phyloP scores from a whole-genome alignment of 2,888 invertebrate genomes.

The Ptilodon capucinus region DNA sequence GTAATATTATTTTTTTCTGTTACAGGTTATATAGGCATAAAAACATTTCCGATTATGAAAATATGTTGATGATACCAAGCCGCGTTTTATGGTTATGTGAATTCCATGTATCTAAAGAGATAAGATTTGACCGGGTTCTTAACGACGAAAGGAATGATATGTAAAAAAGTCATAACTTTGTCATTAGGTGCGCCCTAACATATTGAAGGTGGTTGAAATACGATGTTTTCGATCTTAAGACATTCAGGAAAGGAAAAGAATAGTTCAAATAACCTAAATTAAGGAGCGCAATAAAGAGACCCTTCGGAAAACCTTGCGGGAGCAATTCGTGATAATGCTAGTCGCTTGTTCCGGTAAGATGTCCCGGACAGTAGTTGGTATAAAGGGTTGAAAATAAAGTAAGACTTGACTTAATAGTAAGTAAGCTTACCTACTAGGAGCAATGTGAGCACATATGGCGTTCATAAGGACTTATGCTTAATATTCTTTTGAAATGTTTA shows the following conservation, averaged over 20 bases:
- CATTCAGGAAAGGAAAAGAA: slow-evolving; percentile 60
- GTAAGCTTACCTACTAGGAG: too few species aligned
- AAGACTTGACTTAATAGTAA: slow-evolving; percentile 27
- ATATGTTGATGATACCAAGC: too few species aligned
- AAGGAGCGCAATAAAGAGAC: slow-evolving; percentile 69
- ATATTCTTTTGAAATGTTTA: too few species aligned
- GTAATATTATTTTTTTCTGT: too few species aligned
- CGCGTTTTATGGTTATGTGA: slow-evolving; percentile 6
- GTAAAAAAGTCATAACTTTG: slow-evolving; percentile 43
- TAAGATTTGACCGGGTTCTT: slow-evolving; percentile 9
- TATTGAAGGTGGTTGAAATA: slow-evolving; percentile 46
- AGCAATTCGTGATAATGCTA: slow-evolving; percentile 68
- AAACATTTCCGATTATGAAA: too few species aligned
- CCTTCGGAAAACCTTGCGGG: slow-evolving; percentile 67
- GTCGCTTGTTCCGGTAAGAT: slow-evolving; percentile 59
- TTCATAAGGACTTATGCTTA: too few species aligned
- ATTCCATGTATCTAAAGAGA: slow-evolving; percentile 11
- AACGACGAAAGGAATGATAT: slow-evolving; percentile 9
- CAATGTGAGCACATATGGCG: too few species aligned
- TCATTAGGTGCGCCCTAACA: slow-evolving; percentile 36
- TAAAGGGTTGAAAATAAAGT: slow-evolving; percentile 54
- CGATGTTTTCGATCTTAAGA: slow-evolving; percentile 50
- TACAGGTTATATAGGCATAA: too few species aligned
- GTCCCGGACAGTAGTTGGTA: slow-evolving; percentile 46
- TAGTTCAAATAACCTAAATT: slow-evolving; percentile 72